Base-by-base conservation (phyloP, 2,113 vertebrate genomes). In the Polyodon spathula region DNA sequence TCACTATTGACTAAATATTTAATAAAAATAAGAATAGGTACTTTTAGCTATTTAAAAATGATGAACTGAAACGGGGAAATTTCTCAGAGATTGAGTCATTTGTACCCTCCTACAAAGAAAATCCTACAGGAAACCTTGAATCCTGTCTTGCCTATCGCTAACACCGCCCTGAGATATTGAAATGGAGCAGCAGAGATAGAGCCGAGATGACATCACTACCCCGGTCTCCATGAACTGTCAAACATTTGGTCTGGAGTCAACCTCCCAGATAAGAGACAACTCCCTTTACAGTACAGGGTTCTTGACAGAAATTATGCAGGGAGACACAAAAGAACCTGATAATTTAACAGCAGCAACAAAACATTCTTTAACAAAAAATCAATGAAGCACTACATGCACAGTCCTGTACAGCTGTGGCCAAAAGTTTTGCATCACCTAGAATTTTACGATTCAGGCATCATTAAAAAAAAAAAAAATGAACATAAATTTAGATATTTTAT, bases 151-250 rank as follows among this genome's bases (percentile, higher is more conserved):
- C 74, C 73, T 73, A 78, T 78, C 69, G 72, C 72, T 42, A 64
- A 65, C 16, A 50, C 40, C 60, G 68, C 63, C 67, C 74, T 70
- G 52, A 76, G 70, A 84, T 6, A 74, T 15, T 65, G 74, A 82
- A 76, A 69, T 56, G 3, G 78, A 77, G 68, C 66, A 63, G 64
- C 71, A 60, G 43, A 68, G 77, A 83, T 82, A 89, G 75, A 71
- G 65, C 46, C 8, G 44, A 76, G 68, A 75, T 86, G 84, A 89
- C 78, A 86, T 88, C 85, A 87, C 78, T 78, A 78, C 69, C 68
- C 65, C 63, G 63, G 74, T 73, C 79, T 74, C 72, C 72, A 70
- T 65, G 68, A 83, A 85, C 76, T 80, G 69, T 85, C 78, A 84
- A 91, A 91, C 76, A 79, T 72, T 74, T 78, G 80, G 81, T 76